phyloP scores from a whole-genome alignment of 2,797 vertebrate genomes.

The Clarias platycephalus region DNA sequence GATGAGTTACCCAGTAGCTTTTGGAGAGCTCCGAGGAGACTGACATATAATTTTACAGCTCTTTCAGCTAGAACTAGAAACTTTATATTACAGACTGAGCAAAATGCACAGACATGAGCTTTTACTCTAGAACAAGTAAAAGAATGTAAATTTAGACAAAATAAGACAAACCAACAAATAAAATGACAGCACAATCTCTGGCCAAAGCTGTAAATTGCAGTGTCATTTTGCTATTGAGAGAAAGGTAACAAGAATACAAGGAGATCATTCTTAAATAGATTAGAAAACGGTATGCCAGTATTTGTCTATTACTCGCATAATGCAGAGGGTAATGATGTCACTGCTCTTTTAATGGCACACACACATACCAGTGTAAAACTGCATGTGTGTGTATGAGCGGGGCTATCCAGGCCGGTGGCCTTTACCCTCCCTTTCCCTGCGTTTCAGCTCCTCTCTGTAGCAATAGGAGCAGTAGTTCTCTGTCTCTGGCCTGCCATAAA shows the following conservation, averaged over 20 bases:
- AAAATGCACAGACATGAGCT: constrained; percentile 72
- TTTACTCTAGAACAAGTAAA: constrained; percentile 87
- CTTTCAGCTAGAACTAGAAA: constrained; percentile 69
- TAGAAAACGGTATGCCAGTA: constrained; percentile 67
- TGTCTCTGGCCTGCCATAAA: constrained; percentile 95
- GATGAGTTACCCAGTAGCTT: constrained; percentile 58
- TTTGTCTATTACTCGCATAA: constrained; percentile 67
- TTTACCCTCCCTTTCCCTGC: constrained; percentile 89
- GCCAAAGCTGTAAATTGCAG: constrained; percentile 81
- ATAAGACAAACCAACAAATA: constrained; percentile 64
- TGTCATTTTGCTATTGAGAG: constrained; percentile 67
- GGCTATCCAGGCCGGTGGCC: constrained; percentile 86
- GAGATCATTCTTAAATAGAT: constrained; percentile 71
- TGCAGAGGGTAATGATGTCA: constrained; percentile 64
- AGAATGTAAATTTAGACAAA: constrained; percentile 63
- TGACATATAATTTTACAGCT: constrained; percentile 61
- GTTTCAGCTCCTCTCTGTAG: constrained; percentile 95
- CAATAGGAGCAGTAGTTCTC: constrained; percentile 98
- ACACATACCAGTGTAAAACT: constrained; percentile 46
- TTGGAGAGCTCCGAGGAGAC: constrained; percentile 53
- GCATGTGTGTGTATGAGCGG: constrained; percentile 40
- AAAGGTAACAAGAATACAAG: constrained; percentile 69
- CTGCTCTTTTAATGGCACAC: constrained; percentile 52
- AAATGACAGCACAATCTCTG: constrained; percentile 71
- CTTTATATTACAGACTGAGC: constrained; percentile 68